Base-by-base conservation (phyloP, 2,113 vertebrate species). In the Pomatostomus ruficeps region DNA sequence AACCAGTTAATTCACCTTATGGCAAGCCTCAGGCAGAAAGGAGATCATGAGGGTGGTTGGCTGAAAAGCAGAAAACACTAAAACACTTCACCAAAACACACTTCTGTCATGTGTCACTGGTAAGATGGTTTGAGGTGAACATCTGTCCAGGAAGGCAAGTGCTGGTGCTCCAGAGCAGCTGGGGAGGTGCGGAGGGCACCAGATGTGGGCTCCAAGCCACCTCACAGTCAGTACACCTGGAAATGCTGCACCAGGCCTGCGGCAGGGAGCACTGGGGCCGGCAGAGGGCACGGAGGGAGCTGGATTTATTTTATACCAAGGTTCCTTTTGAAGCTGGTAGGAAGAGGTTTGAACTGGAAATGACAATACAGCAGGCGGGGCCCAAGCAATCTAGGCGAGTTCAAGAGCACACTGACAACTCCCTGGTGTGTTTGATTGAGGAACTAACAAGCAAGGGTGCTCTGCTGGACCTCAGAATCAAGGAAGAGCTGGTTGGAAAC, bases 391-490 rank as follows among this genome's bases (percentile, higher is more conserved):
- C 20, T 26, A 29, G 38, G 28, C 2, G 12, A 38, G 71, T 52
- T 78, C 21, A 54, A 20, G 57, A 79, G 35, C 14, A 10, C 22
- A 3, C 20, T 49, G 55, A 14, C 18, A 46, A 7, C 46, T 74
- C 26, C 17, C 24, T 36, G 22, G n/a, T 2, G 2, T 31, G 33
- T 31, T 29, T 71, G 35, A 65, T 70, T 0, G 0, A 57, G n/a
- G 49, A 65, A 23, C 36, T 65, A 5, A 51, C 9, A 35, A 70
- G 45, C n/a, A 35, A 70, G 24, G 14, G 20, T 54, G 59, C 29
- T 85, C 5, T 63, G 23, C 25, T 65, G 40, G 35, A 42, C 12
- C 24, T 68, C 26, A 31, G 3, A 94, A 70, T 73, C 11, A 18
- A 68, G 73, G 43, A 88, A 29, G 21, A 82, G 13, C 21, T 79